Percentiles rank a stretch among this genome's conserved stretches.
phyloP scores from a whole-genome alignment of 2,113 vertebrate species.

The Hippocampus abdominalis region DNA sequence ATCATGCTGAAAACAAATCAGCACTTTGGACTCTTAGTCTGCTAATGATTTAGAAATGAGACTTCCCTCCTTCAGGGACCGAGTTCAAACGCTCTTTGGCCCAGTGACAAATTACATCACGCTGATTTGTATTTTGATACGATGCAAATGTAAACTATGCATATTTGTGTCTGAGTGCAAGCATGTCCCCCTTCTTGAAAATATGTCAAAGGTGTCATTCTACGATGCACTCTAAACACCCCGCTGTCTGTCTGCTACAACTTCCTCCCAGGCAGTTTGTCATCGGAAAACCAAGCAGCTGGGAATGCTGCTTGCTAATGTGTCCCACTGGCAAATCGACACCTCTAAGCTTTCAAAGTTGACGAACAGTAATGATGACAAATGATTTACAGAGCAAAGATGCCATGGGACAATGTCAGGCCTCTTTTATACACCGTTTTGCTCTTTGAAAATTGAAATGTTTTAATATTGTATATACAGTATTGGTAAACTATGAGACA shows the following conservation, averaged over 20 bases:
- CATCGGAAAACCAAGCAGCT: conserved; percentile 41
- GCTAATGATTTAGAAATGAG: neutral
- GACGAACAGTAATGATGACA: neutral
- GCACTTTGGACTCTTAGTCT: neutral
- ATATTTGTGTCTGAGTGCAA: neutral
- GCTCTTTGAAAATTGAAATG: neutral
- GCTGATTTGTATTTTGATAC: conserved; percentile 4
- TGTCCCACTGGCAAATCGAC: conserved; percentile 19
- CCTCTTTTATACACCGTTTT: neutral
- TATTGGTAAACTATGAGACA: neutral
- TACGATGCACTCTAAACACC: neutral
- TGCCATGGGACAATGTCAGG: neutral
- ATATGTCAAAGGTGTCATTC: conserved; percentile 8
- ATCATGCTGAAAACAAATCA: neutral
- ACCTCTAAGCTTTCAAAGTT: conserved; percentile 23
- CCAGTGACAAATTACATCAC: neutral
- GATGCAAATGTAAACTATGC: conserved; percentile 27
- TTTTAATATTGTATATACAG: neutral
- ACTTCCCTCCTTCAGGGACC: neutral
- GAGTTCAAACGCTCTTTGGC: neutral
- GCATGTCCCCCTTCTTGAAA: neutral
- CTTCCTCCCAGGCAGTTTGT: conserved; percentile 17
- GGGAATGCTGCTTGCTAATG: conserved; percentile 40
- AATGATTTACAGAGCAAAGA: conserved; percentile 28
- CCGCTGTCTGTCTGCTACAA: neutral